These are phyloP conservation scores for Tineola bisselliella DNA, from an alignment of 2,888 invertebrate species.

Conservation along the genomic window DNA sequence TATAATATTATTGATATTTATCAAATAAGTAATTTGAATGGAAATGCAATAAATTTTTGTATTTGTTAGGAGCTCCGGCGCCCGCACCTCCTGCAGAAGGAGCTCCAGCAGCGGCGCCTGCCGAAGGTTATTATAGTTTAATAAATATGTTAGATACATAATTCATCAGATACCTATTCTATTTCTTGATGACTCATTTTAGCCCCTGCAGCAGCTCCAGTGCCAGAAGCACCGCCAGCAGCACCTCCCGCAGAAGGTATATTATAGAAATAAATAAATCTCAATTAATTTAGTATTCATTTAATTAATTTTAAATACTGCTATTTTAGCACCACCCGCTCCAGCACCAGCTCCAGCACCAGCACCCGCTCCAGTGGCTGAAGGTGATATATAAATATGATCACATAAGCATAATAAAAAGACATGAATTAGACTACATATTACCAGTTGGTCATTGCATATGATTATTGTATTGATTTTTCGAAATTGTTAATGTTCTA, in stretches of 20 bases:
- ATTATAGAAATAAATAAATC: neutral
- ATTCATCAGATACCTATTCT: neutral
- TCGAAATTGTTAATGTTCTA: too few relatives aligned
- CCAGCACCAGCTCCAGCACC: slow-evolving; percentile 19
- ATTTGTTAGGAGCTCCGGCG: slow-evolving; percentile 22
- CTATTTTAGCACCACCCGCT: slow-evolving; percentile 17
- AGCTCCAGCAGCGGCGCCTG: slow-evolving; percentile 20
- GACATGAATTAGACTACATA: too few relatives aligned
- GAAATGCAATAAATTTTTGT: neutral
- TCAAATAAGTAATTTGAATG: neutral
- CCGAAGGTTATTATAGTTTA: slow-evolving; percentile 15
- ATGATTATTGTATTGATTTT: too few relatives aligned
- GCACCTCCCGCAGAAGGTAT: slow-evolving; percentile 19
- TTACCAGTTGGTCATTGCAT: too few relatives aligned
- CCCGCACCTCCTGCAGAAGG: slow-evolving; percentile 25
- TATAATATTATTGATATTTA: too few relatives aligned
- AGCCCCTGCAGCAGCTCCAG: slow-evolving; percentile 19
- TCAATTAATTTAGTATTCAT: too few relatives aligned
- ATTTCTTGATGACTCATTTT: slow-evolving; percentile 13
- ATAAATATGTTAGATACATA: too few relatives aligned
- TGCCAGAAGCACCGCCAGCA: slow-evolving; percentile 13
- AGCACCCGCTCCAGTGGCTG: slow-evolving; percentile 15
- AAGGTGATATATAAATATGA: neutral
- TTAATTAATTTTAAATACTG: too few relatives aligned
- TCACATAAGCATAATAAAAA: too few relatives aligned